Evolutionary conservation across 2,113 vertebrate genomes (phyloP).

Genomic region (Silurus meridionalis): DNA sequence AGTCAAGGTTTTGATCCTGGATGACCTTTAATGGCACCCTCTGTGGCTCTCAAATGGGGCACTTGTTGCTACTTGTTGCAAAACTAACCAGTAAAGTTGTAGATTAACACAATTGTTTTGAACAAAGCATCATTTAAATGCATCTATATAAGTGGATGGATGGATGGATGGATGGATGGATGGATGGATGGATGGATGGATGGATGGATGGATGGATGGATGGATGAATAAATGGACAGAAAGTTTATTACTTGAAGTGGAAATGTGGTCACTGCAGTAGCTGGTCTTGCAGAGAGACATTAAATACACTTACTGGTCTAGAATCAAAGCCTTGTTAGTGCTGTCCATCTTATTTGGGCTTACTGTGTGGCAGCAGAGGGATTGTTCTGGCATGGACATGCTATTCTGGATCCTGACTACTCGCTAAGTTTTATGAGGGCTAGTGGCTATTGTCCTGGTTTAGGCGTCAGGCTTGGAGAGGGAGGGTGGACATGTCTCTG

Average conservation of each 20-base stretch:
- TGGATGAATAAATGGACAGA: not conserved
- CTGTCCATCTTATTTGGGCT: conserved; percentile 40
- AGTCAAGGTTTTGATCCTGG: conserved; percentile 11
- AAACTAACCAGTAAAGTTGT: not conserved
- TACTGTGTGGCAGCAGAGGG: conserved; percentile 52
- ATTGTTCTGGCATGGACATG: conserved; percentile 45
- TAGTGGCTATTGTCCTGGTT: conserved; percentile 61
- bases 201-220: not conserved
- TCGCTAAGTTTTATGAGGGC: conserved; percentile 56
- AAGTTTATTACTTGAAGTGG: not conserved
- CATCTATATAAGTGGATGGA: not conserved
- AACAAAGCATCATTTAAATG: conserved; percentile 15
- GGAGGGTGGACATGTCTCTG: conserved; percentile 53
- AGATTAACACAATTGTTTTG: conserved; percentile 14
- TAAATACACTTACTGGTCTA: conserved; percentile 17
- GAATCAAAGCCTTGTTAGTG: conserved; percentile 45
- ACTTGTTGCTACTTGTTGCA: not conserved
- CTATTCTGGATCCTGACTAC: conserved; percentile 49
- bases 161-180: not conserved
- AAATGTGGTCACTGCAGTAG: not conserved
- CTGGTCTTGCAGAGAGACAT: not conserved
- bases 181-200: not conserved
- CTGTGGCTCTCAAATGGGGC: not conserved
- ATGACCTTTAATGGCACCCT: not conserved
- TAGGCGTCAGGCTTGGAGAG: conserved; percentile 49